Base-by-base conservation (phyloP, 2,113 vertebrate species). In the Trematomus loennbergii region DNA sequence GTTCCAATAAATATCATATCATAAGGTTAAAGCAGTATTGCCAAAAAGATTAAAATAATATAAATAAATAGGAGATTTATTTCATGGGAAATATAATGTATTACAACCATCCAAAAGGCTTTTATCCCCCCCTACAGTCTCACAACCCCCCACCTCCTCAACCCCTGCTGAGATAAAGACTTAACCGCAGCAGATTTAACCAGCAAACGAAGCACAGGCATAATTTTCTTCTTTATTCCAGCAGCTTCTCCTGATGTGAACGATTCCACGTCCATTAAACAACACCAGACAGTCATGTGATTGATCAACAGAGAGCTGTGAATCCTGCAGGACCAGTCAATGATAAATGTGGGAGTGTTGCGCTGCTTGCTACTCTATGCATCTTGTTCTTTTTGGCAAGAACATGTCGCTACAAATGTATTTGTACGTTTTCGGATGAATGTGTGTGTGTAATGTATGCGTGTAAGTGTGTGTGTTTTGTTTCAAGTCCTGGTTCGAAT, bases 401-500 rank as follows among this genome's bases (percentile, higher is more conserved):
- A 66, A 29, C 2, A 16, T 33, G 20, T 54, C 74, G 18, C 54
- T 63, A 40, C 66, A 66, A 74, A 72, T 53, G 65, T 68, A 64
- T 72, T 43, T 57, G 40, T 15, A 64, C 1, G 18, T 70, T 83
- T 82, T 16, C 68, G 61, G 36, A 22, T 67, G 77, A 58, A 48
- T 49, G 45, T 25, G 57, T 68, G 76, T 71, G 66, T 63, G 62
- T n/a, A n/a, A n/a, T n/a, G n/a, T n/a, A 22, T 36, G 17, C 55
- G 25, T 64, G 66, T 43, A 29, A 29, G 45, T 16, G 75, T 58
- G 36, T 53, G 61, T 46, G 50, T 60, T 20, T 78, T 15, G n/a
- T 65, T 68, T 67, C n/a, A 48, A 70, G 54, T 69, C 25, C 87
- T 93, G 90, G 87, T 86, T 90, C 71, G 67, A 83, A 88, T 93